Evolutionary conservation across 2,113 vertebrate species (phyloP), one percentile per base, ranked within the genome.

Genomic region (Willisornis vidua): DNA sequence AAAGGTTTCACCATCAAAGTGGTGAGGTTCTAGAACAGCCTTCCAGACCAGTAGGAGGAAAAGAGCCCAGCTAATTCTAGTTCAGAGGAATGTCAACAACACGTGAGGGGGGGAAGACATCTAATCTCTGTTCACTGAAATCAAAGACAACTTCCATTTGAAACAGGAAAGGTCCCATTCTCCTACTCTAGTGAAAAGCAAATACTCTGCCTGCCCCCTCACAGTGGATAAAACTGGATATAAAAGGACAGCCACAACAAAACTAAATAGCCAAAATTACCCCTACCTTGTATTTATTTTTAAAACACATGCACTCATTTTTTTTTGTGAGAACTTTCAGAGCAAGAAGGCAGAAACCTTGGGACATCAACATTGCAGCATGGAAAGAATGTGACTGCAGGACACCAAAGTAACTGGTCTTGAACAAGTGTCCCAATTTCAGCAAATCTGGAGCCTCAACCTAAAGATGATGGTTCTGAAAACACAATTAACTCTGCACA

Each of bases 381-480:
- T 7, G 29, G 85, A 17, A 48, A 82, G 33, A 78, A 68, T 2
- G 4, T 9, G 66, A 78, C 66, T 48, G 58, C 4, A 82, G 78
- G 67, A 87, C 43, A 46, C 41, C 58, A 12, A 52, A 6, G 3
- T 41, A 91, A 83, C 67, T 43, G 28, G 10, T 74, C 83, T 39
- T 58, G 19, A 92, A 74, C 41, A 52, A 93, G n/a, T 26, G 52
- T 39, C 77, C 52, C 52, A 73, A 28, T 83, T 97, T 90, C 76
- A 67, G 61, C 61, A 84, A 80, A 96, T 51, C 22, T 85, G 84
- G 19, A 89, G 35, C 39, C 62, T 72, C 67, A 92, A 68, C 51
- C 49, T 89, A 22, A 62, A 92, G 49, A 49, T 46, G 55, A 82
- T 19, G 35, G 43, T 63, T 95, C n/a, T 85, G 83, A 85, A 82